These are phyloP conservation scores for Romanomermis culicivorax DNA, from an alignment of 2,888 invertebrate species.

Conservation along the genomic window DNA sequence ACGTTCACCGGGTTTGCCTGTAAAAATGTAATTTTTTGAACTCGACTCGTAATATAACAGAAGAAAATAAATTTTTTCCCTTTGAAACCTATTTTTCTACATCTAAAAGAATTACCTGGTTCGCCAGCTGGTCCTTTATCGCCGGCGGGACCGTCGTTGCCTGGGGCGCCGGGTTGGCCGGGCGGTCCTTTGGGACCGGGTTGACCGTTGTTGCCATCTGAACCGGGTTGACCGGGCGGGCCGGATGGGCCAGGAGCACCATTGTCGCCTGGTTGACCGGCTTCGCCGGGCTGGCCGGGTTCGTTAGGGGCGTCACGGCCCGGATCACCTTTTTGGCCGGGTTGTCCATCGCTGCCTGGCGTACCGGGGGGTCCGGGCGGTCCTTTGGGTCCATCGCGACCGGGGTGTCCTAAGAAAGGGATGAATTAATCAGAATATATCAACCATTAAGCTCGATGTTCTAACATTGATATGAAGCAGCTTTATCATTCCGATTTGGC, in stretches of 20 bases:
- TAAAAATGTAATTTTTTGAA: no score
- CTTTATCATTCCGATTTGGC: no score
- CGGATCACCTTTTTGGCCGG: slow-evolving; percentile 3
- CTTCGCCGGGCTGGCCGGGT: not conserved
- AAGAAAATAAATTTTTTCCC: no score
- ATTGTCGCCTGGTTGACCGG: not conserved
- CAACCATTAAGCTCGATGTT: no score
- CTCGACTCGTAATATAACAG: no score
- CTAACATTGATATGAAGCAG: no score
- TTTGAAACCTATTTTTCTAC: no score
- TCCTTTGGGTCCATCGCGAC: slow-evolving; percentile 5
- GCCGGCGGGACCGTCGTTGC: not conserved
- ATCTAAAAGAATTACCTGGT: no score
- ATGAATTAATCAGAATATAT: no score
- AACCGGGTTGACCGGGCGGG: slow-evolving; percentile 8
- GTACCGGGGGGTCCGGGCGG: slow-evolving; percentile 7
- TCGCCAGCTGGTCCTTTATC: not conserved
- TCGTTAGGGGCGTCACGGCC: not conserved
- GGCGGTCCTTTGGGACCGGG: not conserved
- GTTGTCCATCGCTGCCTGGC: not conserved
- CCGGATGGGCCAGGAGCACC: slow-evolving; percentile 10
- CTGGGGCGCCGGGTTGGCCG: not conserved
- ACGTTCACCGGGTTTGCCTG: no score
- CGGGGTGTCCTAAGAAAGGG: not conserved
- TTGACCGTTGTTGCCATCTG: not conserved